Evolutionary conservation across 2,888 invertebrate genomes (phyloP), one percentile per base, ranked within the genome.

Genomic region (Mylabris sibirica): DNA sequence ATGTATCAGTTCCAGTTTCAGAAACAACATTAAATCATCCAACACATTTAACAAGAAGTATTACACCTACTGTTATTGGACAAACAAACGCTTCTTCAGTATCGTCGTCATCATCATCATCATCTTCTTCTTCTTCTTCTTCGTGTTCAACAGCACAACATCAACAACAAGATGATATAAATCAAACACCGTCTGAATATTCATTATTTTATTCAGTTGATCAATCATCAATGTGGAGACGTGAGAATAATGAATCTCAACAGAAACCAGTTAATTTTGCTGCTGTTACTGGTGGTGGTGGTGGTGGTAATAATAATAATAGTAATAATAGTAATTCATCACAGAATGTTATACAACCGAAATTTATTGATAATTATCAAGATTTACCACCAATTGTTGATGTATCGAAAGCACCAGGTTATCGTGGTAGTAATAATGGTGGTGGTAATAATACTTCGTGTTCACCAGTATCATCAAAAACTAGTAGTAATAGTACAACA

Each of bases 391-490:
- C 86, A 81, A 86, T 92, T 87, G 95, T 92, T 71, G 96, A 96
- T 86, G 93, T 93, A 4, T 91, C 94, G 60, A 97, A 96, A 85
- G 96, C 96, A 69, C 96, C 96, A 0, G 96, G 96, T 0, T 97
- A 96, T 84, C 90, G 96, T 79, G 94, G 93, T 64, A 91, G 89
- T 63, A 30, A 30, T 30, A 30, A 30, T 30, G 8, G 8, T 30
- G 8, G 8, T 30, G 30, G 30, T 30, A 8, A 8, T 30, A 30
- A 30, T 30, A 88, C 92, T 59, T 90, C 92, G 72, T 93, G 93
- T 82, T 93, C 94, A 8, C 94, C 94, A 0, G 91, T 92, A 2
- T 90, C 90, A 0, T 89, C 89, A 57, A 90, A 90, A 74, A 86
- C 89, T 0, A 87, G 86, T 69, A 88, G 87, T 75, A 87, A 86